These are phyloP conservation scores for Brenthis daphne DNA, from an alignment of 2,888 invertebrate genomes.

Conservation along the genomic window DNA sequence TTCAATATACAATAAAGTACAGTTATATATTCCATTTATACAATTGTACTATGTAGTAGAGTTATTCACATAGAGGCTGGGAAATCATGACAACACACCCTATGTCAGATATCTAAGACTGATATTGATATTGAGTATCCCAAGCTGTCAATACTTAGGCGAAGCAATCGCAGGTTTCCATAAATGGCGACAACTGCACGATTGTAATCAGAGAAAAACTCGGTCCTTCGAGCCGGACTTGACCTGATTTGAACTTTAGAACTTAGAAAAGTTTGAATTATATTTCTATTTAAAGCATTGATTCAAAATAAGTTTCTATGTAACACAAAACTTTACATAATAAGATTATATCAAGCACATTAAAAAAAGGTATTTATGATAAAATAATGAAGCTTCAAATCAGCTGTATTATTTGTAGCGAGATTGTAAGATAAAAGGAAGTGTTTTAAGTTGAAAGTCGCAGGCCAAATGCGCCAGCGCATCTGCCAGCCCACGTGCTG, in stretches of 20 bases:
- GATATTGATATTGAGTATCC: conserved; percentile 67
- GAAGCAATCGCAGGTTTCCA: conserved; percentile 67
- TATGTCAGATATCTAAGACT: conserved; percentile 64
- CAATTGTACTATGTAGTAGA: no score
- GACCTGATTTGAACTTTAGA: conserved; percentile 54
- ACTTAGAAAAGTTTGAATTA: background rate
- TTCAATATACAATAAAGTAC: background rate
- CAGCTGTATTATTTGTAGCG: conserved; percentile 60
- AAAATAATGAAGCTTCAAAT: conserved; percentile 68
- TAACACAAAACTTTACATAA: conserved; percentile 12
- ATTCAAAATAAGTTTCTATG: background rate
- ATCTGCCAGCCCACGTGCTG: conserved; percentile 80
- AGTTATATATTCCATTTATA: no score
- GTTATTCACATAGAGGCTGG: no score
- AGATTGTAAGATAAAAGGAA: conserved; percentile 67
- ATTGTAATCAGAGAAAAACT: conserved; percentile 77
- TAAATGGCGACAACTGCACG: conserved; percentile 68
- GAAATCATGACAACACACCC: conserved; percentile 66
- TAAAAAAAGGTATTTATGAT: conserved; percentile 51
- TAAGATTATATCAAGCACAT: conserved; percentile 51
- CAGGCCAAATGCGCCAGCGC: conserved; percentile 66
- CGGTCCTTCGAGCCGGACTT: conserved; percentile 72
- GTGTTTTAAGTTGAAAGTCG: conserved; percentile 51
- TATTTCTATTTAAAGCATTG: background rate
- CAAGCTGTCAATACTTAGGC: conserved; percentile 74